Evolutionary conservation across 2,113 vertebrate species (phyloP).

Genomic region (Odocoileus virginianus): DNA sequence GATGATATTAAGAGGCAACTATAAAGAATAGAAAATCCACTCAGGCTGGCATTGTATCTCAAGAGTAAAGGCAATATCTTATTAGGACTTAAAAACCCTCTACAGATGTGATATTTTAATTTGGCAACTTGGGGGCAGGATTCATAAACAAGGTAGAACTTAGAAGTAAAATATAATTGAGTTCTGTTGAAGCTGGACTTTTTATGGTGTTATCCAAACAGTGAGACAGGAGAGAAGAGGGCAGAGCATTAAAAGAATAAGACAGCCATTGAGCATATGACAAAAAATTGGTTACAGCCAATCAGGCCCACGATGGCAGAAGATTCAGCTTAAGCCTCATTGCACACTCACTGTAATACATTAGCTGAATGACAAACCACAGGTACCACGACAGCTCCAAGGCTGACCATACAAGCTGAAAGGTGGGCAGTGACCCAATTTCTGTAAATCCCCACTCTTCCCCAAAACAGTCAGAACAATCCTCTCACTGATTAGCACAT

Average conservation of each 20-base stretch:
- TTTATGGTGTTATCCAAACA: not conserved
- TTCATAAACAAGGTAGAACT: not conserved
- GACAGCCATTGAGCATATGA: not conserved
- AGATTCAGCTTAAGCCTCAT: not conserved
- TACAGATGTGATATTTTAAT: not conserved
- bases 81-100: not conserved
- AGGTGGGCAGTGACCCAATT: not conserved
- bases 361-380: not conserved
- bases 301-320: not conserved
- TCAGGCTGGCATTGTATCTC: not conserved
- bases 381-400: not conserved
- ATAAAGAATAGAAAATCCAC: not conserved
- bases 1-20: not conserved
- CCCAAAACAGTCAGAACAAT: not conserved
- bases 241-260: not conserved
- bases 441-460: not conserved
- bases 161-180: not conserved
- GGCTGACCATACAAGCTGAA: not conserved
- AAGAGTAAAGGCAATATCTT: not conserved
- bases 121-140: not conserved
- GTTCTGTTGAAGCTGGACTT: not conserved
- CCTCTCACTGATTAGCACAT: not conserved
- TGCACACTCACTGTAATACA: not conserved
- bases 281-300: not conserved
- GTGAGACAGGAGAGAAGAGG: not conserved